Conservation (phyloP, 2,113 vertebrate genomes). For the Azemiops feae region DNA sequence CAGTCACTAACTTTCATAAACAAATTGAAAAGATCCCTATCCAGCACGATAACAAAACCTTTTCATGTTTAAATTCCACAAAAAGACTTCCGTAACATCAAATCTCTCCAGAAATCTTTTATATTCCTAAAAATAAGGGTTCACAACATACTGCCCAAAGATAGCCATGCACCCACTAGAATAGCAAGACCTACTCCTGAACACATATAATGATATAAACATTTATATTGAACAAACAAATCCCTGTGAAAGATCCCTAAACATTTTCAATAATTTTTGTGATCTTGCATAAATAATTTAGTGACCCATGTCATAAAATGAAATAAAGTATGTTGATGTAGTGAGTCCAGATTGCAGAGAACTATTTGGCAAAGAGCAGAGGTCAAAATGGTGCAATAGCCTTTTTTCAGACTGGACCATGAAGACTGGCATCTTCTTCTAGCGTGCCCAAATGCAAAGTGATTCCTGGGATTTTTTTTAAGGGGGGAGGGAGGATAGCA, state of each 20-base stretch:
- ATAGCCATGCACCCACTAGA: neutral
- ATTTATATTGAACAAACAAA: neutral
- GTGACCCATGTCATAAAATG: neutral
- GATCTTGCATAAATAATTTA: neutral
- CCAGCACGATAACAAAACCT: neutral
- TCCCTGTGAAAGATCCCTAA: neutral
- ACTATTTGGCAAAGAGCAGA: neutral
- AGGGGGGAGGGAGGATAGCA: no score
- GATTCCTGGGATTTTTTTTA: no score
- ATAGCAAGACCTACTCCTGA: neutral
- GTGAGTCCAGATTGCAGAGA: neutral
- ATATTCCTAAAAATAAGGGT: neutral
- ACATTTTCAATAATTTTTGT: neutral
- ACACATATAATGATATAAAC: neutral
- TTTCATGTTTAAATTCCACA: neutral
- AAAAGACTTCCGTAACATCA: neutral
- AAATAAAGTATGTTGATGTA: neutral
- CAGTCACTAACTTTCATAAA: neutral
- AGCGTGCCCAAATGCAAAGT: no score
- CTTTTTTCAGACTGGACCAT: no score
- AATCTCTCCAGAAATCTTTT: neutral
- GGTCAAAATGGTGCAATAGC: neutral
- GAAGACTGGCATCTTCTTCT: no score
- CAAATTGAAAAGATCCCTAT: neutral
- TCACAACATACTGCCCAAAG: neutral